A percentile compares a stretch with the other conserved stretches of the same genome.
Evolutionary conservation across 2,888 invertebrate species (phyloP).

Genomic region (Hymenopus coronatus): DNA sequence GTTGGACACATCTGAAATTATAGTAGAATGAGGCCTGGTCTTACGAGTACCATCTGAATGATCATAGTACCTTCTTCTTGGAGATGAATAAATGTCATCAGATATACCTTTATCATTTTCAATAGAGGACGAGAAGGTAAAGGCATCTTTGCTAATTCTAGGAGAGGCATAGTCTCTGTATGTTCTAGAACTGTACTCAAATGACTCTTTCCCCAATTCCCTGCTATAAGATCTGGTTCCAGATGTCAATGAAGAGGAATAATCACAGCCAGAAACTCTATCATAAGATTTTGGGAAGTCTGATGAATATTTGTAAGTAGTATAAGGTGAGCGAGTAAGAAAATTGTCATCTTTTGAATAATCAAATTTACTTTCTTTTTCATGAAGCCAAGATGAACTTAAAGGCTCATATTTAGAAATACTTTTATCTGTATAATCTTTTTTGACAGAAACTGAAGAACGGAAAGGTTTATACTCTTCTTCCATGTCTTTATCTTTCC

Average conservation of each 20-base stretch:
- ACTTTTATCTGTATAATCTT: not conserved
- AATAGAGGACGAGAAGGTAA: not conserved
- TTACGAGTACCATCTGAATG: not conserved
- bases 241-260: not conserved
- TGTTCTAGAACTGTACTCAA: not conserved
- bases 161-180: not conserved
- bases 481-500: not conserved
- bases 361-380: not conserved
- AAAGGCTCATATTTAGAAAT: not conserved
- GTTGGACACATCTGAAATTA: not conserved
- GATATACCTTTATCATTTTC: not conserved
- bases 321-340: not conserved
- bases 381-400: not conserved
- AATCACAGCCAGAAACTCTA: not conserved
- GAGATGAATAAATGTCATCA: not conserved
- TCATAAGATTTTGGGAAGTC: not conserved
- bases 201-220: not conserved
- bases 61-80: not conserved
- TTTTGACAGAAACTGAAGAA: not conserved
- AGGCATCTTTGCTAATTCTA: not conserved
- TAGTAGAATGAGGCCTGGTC: slow-evolving; percentile 4
- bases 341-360: not conserved
- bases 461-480: not conserved
- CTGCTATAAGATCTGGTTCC: not conserved
- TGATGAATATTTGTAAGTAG: not conserved